Base-by-base conservation (phyloP, 2,888 invertebrate species). In the Crepidodera aurea region DNA sequence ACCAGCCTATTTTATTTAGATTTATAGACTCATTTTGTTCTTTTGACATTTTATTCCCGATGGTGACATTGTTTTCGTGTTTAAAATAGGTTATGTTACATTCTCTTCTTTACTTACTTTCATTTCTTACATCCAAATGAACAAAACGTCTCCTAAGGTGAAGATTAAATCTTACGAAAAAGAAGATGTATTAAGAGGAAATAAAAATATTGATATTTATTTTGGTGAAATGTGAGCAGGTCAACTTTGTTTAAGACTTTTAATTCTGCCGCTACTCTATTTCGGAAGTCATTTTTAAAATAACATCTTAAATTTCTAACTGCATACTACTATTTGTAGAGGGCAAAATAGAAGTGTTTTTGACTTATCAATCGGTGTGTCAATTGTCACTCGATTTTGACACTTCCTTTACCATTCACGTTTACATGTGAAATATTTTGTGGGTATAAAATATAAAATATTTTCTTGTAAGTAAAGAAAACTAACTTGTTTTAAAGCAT, bases 71-170 rank as follows among this genome's bases (percentile, higher is more conserved):
- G 53, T 54, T 57, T 55, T 58, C 29, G 50, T 34, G 50, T 29
- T 50, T 54, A 44, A 10, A 3, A 51, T 50, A 58, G 62, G 65
- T 66, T 66, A 63, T 22, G 59, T 64, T 51, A 39, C 16, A 25
- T 7, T 40, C 16, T 18, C 16, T 18, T 18, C 40, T 40, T 8
- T 10, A 2, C 8, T 32, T 32, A 32, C 8, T 32, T 32, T 32
- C 12, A n/a, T n/a, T n/a, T n/a, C n/a, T n/a, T n/a, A n/a, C n/a
- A n/a, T n/a, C n/a, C n/a, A n/a, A n/a, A n/a, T n/a, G n/a, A n/a
- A n/a, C n/a, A n/a, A n/a, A n/a, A n/a, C n/a, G n/a, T n/a, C n/a
- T n/a, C n/a, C n/a, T n/a, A n/a, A n/a, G n/a, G n/a, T n/a, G n/a
- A n/a, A n/a, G n/a, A n/a, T n/a, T n/a, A n/a, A n/a, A n/a, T n/a